Evolutionary conservation across 2,797 vertebrate species (phyloP), one percentile per base, ranked within the genome.

Genomic region (Pyrocephalus nanus): DNA sequence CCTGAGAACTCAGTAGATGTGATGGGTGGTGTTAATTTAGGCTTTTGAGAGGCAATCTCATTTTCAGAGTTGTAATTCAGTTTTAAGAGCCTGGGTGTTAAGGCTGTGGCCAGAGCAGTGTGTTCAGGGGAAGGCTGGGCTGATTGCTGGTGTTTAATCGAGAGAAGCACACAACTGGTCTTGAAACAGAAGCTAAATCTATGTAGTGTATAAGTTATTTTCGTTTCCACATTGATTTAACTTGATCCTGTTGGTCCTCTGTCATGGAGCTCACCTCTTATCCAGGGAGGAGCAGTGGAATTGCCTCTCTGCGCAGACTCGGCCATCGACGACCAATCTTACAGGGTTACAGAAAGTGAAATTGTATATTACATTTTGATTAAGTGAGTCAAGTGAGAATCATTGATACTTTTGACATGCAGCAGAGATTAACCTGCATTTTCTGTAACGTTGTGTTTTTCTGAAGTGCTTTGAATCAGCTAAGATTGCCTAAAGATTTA

Each of bases 331-430:
- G 88, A 87, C 42, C 77, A 67, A 64, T 80, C 73, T 54, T 86
- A 36, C 8, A 71, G 62, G 79, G 64, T 75, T 94, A 45, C 34
- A 54, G 70, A 69, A 91, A 96, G 83, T 86, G 70, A 93, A 88
- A 85, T 84, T 86, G n/a, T 86, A 4, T 88, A 76, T 96, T 94
- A 67, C 30, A 18, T 93, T 92, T 91, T 72, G 34, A 91, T 94
- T 95, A 90, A 73, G 42, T 47, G 80, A 95, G 66, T 82, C 62
- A 69, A 96, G 85, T 67, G 73, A 95, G 90, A 95, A 76, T 78
- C 79, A 50, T 15, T 81, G 92, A 93, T 93, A 87, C 50, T 84
- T 95, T 36, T 88, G 85, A 88, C 69, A 65, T 58, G 60, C 81
- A 75, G 62, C 73, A 47, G 61, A 73, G 73, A 92, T 92, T 95